These are phyloP conservation scores for Perca schrenkii DNA, from an alignment of 2,113 vertebrate species.

Conservation along the genomic window DNA sequence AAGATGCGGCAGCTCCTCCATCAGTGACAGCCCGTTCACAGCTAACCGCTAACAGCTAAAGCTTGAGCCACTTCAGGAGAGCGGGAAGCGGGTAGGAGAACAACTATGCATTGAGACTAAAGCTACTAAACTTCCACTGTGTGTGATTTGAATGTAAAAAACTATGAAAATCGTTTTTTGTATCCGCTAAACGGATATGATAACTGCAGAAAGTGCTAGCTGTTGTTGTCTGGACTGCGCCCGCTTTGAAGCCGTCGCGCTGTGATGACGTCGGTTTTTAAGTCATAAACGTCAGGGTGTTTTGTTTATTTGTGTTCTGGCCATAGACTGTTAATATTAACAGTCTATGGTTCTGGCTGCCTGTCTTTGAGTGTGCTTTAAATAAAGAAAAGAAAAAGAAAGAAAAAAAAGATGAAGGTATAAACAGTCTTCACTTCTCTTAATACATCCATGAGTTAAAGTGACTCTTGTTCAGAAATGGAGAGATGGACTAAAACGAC, in stretches of 20 bases:
- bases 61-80: not conserved
- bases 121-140: not conserved
- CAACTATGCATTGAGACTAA: not conserved
- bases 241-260: not conserved
- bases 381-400: too few relatives aligned
- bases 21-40: not conserved
- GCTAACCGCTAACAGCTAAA: not conserved
- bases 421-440: too few relatives aligned
- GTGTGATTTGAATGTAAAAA: not conserved
- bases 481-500: too few relatives aligned
- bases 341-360: too few relatives aligned
- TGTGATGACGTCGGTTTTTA: not conserved
- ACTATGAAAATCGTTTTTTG: not conserved
- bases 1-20: conserved; percentile 56
- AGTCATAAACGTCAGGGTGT: too few relatives aligned
- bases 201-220: not conserved
- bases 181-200: not conserved
- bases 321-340: too few relatives aligned
- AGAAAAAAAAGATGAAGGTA: not conserved
- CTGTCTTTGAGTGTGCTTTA: too few relatives aligned
- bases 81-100: not conserved
- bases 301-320: too few relatives aligned
- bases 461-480: too few relatives aligned
- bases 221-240: not conserved
- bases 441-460: too few relatives aligned